Evolutionary conservation across 2,113 vertebrate species (phyloP), one percentile per base, ranked within the genome.

Genomic region (Clinocottus analis): DNA sequence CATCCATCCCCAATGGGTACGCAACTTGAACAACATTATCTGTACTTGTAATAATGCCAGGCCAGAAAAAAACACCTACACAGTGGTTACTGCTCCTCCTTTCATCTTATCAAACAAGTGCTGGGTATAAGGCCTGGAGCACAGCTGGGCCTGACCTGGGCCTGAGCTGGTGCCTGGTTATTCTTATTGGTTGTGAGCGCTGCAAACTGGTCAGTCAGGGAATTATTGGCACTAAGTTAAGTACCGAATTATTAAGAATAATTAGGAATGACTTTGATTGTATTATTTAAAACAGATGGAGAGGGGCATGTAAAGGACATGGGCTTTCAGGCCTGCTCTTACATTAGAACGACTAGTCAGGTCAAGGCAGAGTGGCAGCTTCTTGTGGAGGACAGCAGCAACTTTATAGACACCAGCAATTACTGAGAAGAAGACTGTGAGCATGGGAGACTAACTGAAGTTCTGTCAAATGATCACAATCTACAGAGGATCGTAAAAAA

Each of bases 91-190:
- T 74, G 58, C 73, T 84, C 64, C 78, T 83, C 35, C 74, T 60
- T 67, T 75, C 80, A 83, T 87, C 83, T 90, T 86, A 90, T 92
- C 83, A 35, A n/a, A 35, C 4, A 17, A 79, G 11, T 33, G 37
- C 61, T 47, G 79, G 81, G 80, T 87, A 84, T n/a, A n/a, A 78
- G 84, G 80, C 65, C 83, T 23, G 43, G 14, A 64, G 75, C 7
- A 37, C 70, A 75, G 67, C 60, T 72, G 64, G 69, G 45, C n/a
- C 39, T 69, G 51, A 75, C 64, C 60, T 72, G 64, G 69, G 45
- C n/a, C 39, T 69, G 51, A 64, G 51, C 33, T 62, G 47, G 45
- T n/a, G 45, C 87, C 85, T 84, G 74, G 70, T 2, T 84, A 66
- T 71, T 67, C 62, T 81, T 74, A 78, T 25, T 14, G 19, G 7